Percentiles rank a stretch among this genome's conserved stretches.
These are phyloP conservation scores for Fulmarus glacialis DNA, from an alignment of 2,113 vertebrate genomes.

Conservation along the genomic window DNA sequence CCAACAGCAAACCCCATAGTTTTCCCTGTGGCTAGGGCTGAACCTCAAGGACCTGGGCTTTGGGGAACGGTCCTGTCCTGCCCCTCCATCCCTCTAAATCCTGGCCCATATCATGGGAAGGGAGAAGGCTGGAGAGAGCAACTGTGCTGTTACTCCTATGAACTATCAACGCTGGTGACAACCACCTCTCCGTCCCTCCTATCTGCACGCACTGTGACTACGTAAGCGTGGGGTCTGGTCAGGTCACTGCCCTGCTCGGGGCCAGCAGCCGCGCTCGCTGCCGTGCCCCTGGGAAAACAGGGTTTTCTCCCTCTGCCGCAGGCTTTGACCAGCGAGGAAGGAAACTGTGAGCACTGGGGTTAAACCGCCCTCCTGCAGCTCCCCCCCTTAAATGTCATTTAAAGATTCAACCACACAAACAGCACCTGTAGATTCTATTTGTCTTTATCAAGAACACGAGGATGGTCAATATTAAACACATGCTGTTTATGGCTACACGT, in stretches of 20 bases:
- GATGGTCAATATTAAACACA: neutral
- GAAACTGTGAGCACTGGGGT: neutral
- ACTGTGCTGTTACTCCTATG: neutral
- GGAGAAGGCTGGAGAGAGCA: neutral
- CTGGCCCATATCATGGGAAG: neutral
- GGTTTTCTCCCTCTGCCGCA: neutral
- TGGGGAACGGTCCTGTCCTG: neutral
- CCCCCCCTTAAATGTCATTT: neutral
- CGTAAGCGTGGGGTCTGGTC: accelerated
- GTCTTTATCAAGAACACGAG: neutral
- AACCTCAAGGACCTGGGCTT: neutral
- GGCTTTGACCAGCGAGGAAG: neutral
- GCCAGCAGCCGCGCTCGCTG: neutral
- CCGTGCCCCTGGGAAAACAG: neutral
- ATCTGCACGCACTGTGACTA: neutral
- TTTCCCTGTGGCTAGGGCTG: neutral
- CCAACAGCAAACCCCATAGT: neutral
- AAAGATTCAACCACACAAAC: neutral
- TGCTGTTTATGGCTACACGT: neutral
- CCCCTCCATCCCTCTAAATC: neutral
- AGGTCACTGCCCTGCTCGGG: neutral
- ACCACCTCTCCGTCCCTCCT: neutral
- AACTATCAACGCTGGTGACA: neutral
- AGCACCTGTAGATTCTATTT: neutral
- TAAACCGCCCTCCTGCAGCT: neutral